Evolutionary conservation across 2,113 vertebrate genomes (phyloP).

Genomic region (Myotis brandtii): DNA sequence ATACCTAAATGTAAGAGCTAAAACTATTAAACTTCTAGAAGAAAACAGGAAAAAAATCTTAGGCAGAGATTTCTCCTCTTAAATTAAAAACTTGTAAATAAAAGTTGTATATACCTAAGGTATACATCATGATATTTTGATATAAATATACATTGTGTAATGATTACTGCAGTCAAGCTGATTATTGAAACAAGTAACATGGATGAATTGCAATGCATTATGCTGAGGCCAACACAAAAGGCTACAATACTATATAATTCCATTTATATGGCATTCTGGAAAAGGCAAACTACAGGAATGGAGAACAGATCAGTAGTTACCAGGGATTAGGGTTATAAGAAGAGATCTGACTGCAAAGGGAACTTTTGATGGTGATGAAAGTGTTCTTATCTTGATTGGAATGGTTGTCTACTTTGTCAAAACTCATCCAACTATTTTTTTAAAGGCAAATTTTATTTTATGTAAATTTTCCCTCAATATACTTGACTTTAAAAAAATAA

Average conservation of each 20-base stretch:
- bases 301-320: not conserved
- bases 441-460: not conserved
- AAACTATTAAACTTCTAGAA: constrained; percentile 7
- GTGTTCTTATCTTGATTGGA: not conserved
- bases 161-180: not conserved
- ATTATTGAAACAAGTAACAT: not conserved
- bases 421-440: not conserved
- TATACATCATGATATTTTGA: not conserved
- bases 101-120: not conserved
- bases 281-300: not conserved
- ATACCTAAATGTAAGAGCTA: not conserved
- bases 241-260: not conserved
- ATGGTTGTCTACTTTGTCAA: not conserved
- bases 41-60: constrained; percentile 43
- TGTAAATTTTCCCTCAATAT: not conserved
- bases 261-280: not conserved
- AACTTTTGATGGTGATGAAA: not conserved
- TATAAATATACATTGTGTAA: not conserved
- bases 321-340: not conserved
- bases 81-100: not conserved
- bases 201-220: not conserved
- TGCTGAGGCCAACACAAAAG: not conserved
- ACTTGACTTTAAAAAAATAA: not conserved
- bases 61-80: constrained; percentile 4
- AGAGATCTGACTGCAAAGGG: not conserved